Conservation (phyloP, 1,140 invertebrate species). For the Heterodera schachtii region DNA sequence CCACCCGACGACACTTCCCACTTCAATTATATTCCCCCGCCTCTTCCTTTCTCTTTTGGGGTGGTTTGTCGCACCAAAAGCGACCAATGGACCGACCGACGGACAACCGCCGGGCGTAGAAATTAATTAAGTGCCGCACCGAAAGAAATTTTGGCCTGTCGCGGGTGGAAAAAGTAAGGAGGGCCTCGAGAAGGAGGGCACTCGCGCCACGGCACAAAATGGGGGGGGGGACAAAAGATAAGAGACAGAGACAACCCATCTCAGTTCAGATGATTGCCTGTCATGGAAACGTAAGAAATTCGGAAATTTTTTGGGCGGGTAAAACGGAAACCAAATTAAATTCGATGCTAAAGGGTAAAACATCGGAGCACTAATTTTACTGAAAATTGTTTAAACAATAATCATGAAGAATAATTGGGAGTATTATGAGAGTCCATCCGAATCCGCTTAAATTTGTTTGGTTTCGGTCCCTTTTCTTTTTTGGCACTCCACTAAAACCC, state of each 20-base stretch:
- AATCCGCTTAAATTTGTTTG: too few species aligned
- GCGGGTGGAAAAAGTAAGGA: constrained; percentile 6
- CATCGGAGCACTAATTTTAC: too few species aligned
- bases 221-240: background rate
- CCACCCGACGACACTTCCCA: background rate
- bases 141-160: constrained; percentile 10
- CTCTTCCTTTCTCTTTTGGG: background rate
- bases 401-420: too few species aligned
- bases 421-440: too few species aligned
- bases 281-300: constrained; percentile 10
- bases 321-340: too few species aligned
- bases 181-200: background rate
- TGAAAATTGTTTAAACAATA: too few species aligned
- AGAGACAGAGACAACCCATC: too few species aligned
- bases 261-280: background rate
- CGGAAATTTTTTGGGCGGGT: background rate
- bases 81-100: background rate
- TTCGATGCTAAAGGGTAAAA: background rate
- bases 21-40: background rate
- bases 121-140: constrained; percentile 30
- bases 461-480: too few species aligned
- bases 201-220: constrained; percentile 13
- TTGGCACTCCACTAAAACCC: too few species aligned
- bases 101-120: constrained; percentile 27
- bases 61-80: background rate